Evolutionary conservation across 2,797 vertebrate species (phyloP).

Genomic region (Leptodactylus fallax): DNA sequence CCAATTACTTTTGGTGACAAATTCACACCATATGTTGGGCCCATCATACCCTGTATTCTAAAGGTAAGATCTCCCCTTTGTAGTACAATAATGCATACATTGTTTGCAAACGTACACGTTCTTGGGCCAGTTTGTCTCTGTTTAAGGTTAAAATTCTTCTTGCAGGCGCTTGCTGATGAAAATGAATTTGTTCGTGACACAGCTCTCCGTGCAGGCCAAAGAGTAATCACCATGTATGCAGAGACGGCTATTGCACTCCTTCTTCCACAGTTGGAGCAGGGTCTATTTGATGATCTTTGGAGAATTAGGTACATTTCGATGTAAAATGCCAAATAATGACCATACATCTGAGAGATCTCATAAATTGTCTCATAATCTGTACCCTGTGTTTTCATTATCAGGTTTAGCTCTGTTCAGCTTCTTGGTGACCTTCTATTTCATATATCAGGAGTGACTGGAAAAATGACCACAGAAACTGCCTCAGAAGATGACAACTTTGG

Average conservation of each 20-base stretch:
- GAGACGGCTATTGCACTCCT: constrained; percentile 95
- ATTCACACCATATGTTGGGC: constrained; percentile 96
- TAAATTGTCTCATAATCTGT: not conserved
- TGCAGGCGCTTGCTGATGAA: constrained; percentile 94
- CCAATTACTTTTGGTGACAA: constrained; percentile 97
- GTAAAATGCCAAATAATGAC: not conserved
- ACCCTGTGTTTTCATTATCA: constrained; percentile 65
- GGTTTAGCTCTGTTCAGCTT: constrained; percentile 98
- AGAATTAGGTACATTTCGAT: constrained; percentile 87
- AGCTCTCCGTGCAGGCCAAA: constrained; percentile 90
- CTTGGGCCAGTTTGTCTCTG: not conserved
- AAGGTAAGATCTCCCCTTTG: constrained; percentile 80
- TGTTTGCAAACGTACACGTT: not conserved
- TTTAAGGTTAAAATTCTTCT: not conserved
- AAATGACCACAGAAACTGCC: constrained; percentile 98
- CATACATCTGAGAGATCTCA: not conserved
- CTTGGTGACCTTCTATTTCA: constrained; percentile 98
- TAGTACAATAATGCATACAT: not conserved
- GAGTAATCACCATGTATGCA: constrained; percentile 96
- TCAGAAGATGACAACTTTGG: constrained; percentile 99
- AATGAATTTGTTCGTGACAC: constrained; percentile 98
- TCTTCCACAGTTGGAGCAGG: constrained; percentile 95
- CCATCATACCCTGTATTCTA: constrained; percentile 98
- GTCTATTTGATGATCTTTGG: constrained; percentile 97
- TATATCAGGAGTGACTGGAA: constrained; percentile 97